phyloP scores from a whole-genome alignment of 2,888 invertebrate genomes.

The Callinectes sapidus region DNA sequence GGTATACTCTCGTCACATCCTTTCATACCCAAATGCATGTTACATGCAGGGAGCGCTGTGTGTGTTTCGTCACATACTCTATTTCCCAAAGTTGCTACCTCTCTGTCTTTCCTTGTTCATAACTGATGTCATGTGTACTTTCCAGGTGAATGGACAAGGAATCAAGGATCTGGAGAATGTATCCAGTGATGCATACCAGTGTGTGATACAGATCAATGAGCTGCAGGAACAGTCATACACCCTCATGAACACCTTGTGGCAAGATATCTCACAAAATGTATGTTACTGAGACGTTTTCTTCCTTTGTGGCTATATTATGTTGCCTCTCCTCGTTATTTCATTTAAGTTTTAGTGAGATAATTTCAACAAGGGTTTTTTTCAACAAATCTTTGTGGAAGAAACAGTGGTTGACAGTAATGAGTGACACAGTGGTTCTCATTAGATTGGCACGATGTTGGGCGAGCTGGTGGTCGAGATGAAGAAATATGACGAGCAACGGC shows the following conservation, averaged over 20 bases:
- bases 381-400: too few species aligned
- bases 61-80: too few species aligned
- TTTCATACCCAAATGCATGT: neutral
- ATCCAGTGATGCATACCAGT: slow-evolving; percentile 23
- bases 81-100: too few species aligned
- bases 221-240: slow-evolving; percentile 27
- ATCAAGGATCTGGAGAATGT: slow-evolving; percentile 19
- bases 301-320: neutral
- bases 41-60: neutral
- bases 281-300: neutral
- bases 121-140: neutral
- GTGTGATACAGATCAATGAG: slow-evolving; percentile 21
- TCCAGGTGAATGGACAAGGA: slow-evolving; percentile 40
- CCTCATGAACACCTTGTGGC: slow-evolving; percentile 23
- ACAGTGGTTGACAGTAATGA: neutral
- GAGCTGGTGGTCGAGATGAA: neutral
- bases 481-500: neutral
- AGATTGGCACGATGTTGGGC: slow-evolving; percentile 25
- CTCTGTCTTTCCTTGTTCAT: neutral
- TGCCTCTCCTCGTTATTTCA: neutral
- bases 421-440: neutral
- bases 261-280: slow-evolving; percentile 41
- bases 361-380: too few species aligned
- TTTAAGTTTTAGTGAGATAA: too few species aligned
- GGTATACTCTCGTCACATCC: neutral